Base-by-base conservation (phyloP, 2,113 vertebrate genomes). In the Vulpes ferrilata region DNA sequence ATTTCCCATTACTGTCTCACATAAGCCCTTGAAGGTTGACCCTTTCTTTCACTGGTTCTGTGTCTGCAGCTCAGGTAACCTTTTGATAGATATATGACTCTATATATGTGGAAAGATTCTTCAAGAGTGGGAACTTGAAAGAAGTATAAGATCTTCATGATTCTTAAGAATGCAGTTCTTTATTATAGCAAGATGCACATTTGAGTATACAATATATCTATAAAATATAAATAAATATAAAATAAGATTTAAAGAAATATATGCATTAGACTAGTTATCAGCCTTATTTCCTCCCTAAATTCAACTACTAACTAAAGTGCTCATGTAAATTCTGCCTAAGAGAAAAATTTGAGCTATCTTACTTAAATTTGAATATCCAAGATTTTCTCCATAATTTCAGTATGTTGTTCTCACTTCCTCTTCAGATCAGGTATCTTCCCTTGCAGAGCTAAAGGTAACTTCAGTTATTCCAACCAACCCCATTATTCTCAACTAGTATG, bases 381-480 rank as follows among this genome's bases (percentile, higher is more conserved):
- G 69, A 92, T 17, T 86, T 60, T 86, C 32, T 91, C 64, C 17
- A 43, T 79, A 92, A 90, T 57, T 86, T 95, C 32, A 67, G 35
- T 85, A 57, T 53, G 15, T 16, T 84, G 23, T 53, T 90, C 43
- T 87, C 19, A 80, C 55, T 55, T 79, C 2, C 20, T 20, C 64
- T 80, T 78, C 32, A 88, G 43, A 80, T 38, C 53, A 93, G 11
- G 3, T 35, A 15, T 35, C 84, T 84, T 48, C 35, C 43, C 35
- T 82, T 67, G 7, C 1, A 55, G 35, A 92, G n/a, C 20, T 55
- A 25, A 48, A 90, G 83, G 13, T 11, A 79, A 80, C 48, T 74
- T 82, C 6, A 55, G 2, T 93, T 92, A 38, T n/a, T 93, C 62
- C 85, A 88, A 25, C 38, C n/a, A 93, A 20, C 3, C 13, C 7